These are phyloP conservation scores for Halichoeres trimaculatus DNA, from an alignment of 2,113 vertebrate genomes.

Conservation along the genomic window DNA sequence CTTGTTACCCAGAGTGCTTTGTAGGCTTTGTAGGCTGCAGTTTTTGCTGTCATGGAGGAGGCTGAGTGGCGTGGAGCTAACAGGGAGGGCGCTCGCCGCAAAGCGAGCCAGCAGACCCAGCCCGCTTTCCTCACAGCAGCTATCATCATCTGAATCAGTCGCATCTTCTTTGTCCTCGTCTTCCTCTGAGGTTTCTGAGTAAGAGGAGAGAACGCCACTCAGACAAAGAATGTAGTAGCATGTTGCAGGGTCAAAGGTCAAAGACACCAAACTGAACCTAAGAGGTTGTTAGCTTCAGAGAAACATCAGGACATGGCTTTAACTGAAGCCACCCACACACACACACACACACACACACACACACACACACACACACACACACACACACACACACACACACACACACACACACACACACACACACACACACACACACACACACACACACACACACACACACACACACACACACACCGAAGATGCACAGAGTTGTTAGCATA, in stretches of 20 bases:
- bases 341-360: too few species aligned
- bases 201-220: constrained; percentile 44
- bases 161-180: constrained; percentile 79
- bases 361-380: constrained; percentile 9
- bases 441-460: neutral
- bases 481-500: constrained; percentile 49
- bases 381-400: neutral
- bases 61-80: constrained; percentile 84
- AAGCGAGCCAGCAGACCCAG: constrained; percentile 94
- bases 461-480: constrained; percentile 7
- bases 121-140: constrained; percentile 90
- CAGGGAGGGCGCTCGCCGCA: constrained; percentile 90
- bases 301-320: neutral
- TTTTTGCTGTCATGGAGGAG: constrained; percentile 91
- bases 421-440: constrained; percentile 2
- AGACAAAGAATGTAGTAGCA: neutral
- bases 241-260: constrained; percentile 38
- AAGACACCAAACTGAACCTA: neutral
- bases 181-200: constrained; percentile 89
- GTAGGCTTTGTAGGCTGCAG: constrained; percentile 89
- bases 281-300: neutral
- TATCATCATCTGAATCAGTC: constrained; percentile 76
- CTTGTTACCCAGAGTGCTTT: constrained; percentile 89
- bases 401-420: neutral
- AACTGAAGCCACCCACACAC: too few species aligned